These are phyloP conservation scores for Pectinophora gossypiella DNA, from an alignment of 1,140 invertebrate species.

Conservation along the genomic window DNA sequence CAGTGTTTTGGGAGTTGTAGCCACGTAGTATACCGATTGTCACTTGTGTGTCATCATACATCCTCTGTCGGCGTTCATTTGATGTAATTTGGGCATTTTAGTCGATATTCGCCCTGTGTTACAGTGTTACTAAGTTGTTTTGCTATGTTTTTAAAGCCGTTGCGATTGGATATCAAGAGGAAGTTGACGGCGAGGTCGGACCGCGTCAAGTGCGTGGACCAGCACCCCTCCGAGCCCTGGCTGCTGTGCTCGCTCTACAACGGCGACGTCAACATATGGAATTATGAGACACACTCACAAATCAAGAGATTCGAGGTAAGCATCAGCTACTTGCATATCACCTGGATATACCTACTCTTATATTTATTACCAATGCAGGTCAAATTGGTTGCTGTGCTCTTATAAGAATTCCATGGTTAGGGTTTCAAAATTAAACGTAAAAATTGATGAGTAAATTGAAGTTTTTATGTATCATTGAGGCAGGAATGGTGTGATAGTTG, in stretches of 20 bases:
- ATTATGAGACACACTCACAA: constrained; percentile 92
- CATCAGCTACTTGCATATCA: no score
- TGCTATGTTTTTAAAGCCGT: constrained; percentile 81
- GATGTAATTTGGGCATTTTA: constrained; percentile 26
- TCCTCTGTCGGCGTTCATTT: constrained; percentile 39
- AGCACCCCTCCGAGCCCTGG: constrained; percentile 98
- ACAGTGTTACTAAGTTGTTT: constrained; percentile 20
- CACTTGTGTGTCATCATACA: constrained; percentile 47
- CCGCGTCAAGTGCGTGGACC: constrained; percentile 97
- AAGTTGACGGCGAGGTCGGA: constrained; percentile 98
- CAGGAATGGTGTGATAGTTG: no score
- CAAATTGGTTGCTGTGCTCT: no score
- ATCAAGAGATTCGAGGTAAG: constrained; percentile 92
- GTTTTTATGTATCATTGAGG: no score
- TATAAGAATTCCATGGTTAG: no score
- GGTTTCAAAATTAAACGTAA: no score
- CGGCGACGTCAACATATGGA: constrained; percentile 99
- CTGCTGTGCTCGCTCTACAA: constrained; percentile 98
- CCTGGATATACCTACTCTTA: no score
- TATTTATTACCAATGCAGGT: no score
- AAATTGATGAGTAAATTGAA: no score
- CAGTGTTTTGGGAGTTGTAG: constrained; percentile 18
- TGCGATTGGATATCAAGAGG: constrained; percentile 97
- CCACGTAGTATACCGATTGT: constrained; percentile 38
- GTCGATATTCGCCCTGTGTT: constrained; percentile 15